A percentile compares a stretch with the other conserved stretches of the same genome.
phyloP scores from a whole-genome alignment of 1,140 invertebrate genomes.

The Batillaria attramentaria region DNA sequence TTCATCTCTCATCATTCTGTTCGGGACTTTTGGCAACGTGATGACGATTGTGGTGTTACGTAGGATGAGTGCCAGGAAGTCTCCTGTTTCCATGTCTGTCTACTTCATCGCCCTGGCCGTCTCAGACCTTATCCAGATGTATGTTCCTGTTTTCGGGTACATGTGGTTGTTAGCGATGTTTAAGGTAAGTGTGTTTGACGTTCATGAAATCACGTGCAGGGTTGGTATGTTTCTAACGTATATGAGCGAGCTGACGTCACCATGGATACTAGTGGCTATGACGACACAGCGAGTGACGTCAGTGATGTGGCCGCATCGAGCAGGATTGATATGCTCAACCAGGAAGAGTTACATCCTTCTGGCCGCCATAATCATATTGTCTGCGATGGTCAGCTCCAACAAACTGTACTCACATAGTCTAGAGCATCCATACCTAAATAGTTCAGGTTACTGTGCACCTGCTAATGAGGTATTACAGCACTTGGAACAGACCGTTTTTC shows the following conservation, averaged over 20 bases:
- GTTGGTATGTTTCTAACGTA: neutral
- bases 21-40: conserved; percentile 18
- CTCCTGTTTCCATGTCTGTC: neutral
- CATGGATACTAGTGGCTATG: conserved; percentile 18
- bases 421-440: neutral
- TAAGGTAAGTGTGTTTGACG: too few species aligned
- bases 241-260: neutral
- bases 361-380: neutral
- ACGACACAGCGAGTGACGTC: conserved; percentile 10
- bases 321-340: neutral
- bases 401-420: neutral
- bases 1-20: too few species aligned
- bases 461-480: neutral
- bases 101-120: conserved; percentile 18
- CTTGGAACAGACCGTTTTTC: too few species aligned
- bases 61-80: neutral
- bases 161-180: neutral
- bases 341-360: neutral
- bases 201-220: neutral
- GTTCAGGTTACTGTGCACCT: neutral
- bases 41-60: conserved; percentile 8
- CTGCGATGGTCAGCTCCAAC: neutral
- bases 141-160: neutral
- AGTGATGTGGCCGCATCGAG: conserved; percentile 16
- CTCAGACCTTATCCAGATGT: neutral